phyloP scores from a whole-genome alignment of 2,888 invertebrate genomes.

The Agrochola circellaris region DNA sequence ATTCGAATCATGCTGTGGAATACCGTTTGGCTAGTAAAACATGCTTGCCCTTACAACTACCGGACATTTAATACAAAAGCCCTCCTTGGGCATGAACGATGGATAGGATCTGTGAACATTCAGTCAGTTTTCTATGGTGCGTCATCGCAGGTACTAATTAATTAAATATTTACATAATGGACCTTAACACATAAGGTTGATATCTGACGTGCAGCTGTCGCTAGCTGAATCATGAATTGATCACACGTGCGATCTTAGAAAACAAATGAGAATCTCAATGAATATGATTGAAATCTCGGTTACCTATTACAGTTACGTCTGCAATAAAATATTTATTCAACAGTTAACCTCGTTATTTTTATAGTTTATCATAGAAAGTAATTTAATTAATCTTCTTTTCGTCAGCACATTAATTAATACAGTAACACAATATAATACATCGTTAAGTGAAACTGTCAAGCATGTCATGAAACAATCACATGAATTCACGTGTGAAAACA shows the following conservation, averaged over 20 bases:
- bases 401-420: neutral
- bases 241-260: neutral
- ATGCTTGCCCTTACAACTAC: neutral
- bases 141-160: neutral
- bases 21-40: slow-evolving; percentile 22
- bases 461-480: slow-evolving; percentile 11
- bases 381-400: slow-evolving; percentile 29
- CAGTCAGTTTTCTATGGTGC: neutral
- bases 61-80: neutral
- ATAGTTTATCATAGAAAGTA: neutral
- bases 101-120: neutral
- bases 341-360: slow-evolving; percentile 13
- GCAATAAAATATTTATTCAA: slow-evolving; percentile 8
- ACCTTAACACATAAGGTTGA: neutral
- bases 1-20: neutral
- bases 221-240: neutral
- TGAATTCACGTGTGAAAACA: slow-evolving; percentile 2
- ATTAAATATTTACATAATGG: neutral
- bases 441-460: neutral
- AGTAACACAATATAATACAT: neutral
- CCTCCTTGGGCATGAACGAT: too few relatives aligned
- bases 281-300: neutral
- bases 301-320: slow-evolving; percentile 3
- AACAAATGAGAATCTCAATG: slow-evolving; percentile 17
- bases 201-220: neutral